These are phyloP conservation scores for Entomyzon cyanotis DNA, from an alignment of 2,113 vertebrate genomes.

Conservation along the genomic window DNA sequence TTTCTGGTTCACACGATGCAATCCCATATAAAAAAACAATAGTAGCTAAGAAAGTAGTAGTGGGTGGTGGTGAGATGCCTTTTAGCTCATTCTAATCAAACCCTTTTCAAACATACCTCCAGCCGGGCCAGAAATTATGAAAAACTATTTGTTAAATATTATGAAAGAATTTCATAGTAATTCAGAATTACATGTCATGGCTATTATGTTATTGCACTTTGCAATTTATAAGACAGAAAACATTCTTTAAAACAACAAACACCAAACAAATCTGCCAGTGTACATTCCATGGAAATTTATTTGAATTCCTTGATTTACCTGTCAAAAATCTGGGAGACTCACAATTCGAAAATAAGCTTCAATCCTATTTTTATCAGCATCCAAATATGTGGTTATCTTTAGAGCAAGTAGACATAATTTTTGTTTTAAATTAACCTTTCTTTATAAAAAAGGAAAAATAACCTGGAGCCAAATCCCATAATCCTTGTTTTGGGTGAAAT, in stretches of 20 bases:
- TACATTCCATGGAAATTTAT: not conserved
- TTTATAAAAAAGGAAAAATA: not conserved
- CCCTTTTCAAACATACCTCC: not conserved
- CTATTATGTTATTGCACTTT: not conserved
- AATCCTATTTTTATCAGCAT: not conserved
- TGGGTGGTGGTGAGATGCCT: conserved; percentile 37
- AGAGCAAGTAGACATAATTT: not conserved
- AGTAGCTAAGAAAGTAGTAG: conserved; percentile 26
- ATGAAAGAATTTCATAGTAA: not conserved
- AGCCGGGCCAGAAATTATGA: not conserved
- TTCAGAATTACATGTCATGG: not conserved
- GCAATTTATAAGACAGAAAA: not conserved
- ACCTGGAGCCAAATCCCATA: not conserved
- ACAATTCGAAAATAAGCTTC: not conserved
- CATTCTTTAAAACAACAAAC: not conserved
- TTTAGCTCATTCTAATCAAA: conserved; percentile 43
- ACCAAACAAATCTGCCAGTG: not conserved
- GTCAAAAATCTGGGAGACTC: not conserved
- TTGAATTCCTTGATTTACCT: not conserved
- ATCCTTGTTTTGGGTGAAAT: not conserved
- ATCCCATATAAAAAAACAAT: conserved; percentile 34
- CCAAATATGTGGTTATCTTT: not conserved
- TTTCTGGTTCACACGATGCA: conserved; percentile 55
- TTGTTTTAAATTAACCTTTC: not conserved
- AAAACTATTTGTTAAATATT: conserved; percentile 27